Conservation (phyloP, 2,888 invertebrate genomes). For the Eilema depressum region DNA sequence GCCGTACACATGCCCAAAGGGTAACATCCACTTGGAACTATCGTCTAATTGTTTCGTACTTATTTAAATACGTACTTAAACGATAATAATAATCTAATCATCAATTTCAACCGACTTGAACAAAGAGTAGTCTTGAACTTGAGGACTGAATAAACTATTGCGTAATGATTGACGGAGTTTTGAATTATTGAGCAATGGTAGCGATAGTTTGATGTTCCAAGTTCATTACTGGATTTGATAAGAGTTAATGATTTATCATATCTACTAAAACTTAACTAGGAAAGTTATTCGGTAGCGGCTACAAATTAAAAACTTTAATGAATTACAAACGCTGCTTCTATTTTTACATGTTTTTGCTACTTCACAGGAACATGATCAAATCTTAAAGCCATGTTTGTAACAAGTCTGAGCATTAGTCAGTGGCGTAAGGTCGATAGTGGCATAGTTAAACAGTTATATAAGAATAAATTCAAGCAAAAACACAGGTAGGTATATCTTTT, state of each 20-base stretch:
- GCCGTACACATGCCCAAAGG: no score
- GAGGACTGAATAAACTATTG: not conserved
- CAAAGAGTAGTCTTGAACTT: conserved; percentile 4
- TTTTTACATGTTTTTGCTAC: not conserved
- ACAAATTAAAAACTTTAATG: not conserved
- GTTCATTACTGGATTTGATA: not conserved
- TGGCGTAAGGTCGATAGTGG: no score
- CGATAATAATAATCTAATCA: not conserved
- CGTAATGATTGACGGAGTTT: not conserved
- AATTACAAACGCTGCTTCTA: not conserved
- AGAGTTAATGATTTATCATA: not conserved
- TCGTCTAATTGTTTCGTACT: not conserved
- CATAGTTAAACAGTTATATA: no score
- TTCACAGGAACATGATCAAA: not conserved
- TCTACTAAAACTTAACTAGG: not conserved
- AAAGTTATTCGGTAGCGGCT: not conserved
- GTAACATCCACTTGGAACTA: no score
- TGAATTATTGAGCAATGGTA: not conserved
- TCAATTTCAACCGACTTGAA: not conserved
- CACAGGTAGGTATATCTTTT: no score
- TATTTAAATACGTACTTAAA: not conserved
- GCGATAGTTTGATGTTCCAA: not conserved
- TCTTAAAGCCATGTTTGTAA: not conserved
- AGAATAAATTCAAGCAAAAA: no score
- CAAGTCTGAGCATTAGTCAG: not conserved